Evolutionary conservation across 2,797 vertebrate genomes (phyloP), one percentile per base, ranked within the genome.

Genomic region (Holocentrus rufus): DNA sequence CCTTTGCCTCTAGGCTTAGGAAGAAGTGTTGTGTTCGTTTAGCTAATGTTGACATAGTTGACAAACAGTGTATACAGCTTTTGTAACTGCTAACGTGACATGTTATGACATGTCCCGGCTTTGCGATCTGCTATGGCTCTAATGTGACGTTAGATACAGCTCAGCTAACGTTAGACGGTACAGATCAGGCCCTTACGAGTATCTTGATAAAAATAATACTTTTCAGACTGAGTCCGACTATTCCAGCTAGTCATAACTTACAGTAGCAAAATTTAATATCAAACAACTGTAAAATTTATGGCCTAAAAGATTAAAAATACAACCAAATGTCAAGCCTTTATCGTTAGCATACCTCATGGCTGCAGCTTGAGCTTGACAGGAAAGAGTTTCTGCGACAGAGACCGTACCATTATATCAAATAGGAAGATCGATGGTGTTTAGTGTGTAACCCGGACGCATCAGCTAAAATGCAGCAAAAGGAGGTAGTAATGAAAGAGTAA

Each of bases 301-400:
- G 4, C 0, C 2, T 2, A 0, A 5, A 9, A 13, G 14, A 72
- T 1, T 36, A 78, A 47, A 3, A 1, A 5, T 1, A 9, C 1
- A 57, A 54, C 70, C 77, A 50, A 7, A 58, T 39, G 2, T 15
- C 3, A 15, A 18, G 55, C 5, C 13, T 30, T 3, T 39, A 7
- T 1, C 81, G 86, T 50, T 44, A 7, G 1, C 82, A 86, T 50
- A 92, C 91, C 90, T 92, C 90, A 90, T 91, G 85, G 78, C 83
- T 91, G 77, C 84, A 3, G 54, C 31, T 53, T 15, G 14, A 86
- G 78, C 44, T 44, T 79, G 7, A 63, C 18, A 70, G 74, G 84
- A 82, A 89, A 71, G 15, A 2, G 0, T 5, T 54, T 3, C 52
- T 54, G 52, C 13, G 0, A 27, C 13, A 6, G 4, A 22, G 86